Base-by-base conservation (phyloP, 2,113 vertebrate species). In the Trachemys scripta region DNA sequence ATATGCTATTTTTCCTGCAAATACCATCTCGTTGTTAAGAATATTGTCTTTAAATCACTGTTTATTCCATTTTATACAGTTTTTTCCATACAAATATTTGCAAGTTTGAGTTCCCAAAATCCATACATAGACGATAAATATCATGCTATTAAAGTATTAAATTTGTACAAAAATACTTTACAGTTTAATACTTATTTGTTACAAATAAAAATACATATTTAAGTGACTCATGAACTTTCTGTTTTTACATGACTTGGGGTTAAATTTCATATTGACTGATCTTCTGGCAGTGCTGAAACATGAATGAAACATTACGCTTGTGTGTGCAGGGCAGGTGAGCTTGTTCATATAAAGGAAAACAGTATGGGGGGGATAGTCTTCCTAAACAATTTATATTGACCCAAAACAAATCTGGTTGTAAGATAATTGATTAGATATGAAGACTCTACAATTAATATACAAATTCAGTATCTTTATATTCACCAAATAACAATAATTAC, bases 161-260 rank as follows among this genome's bases (percentile, higher is more conserved):
- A 99, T 99, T 99, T 99, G 99, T 99, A 99, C 99, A 99, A 99
- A 99, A 99, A 99, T 99, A 99, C 99, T 99, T 99, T 99, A 99
- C 99, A 99, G 99, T 99, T 99, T 99, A 99, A 99, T 99, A 99
- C 99, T 99, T 99, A 99, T 99, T 99, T 99, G 99, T 99, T 99
- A 98, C 98, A 99, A 99, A 99, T 99, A 99, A 99, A 99, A 99
- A 99, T 99, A 99, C 98, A 98, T 99, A 99, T 99, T 99, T 98
- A 98, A 98, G 98, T 99, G 98, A 99, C 97, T 98, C 94, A 98
- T 98, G 98, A 97, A 96, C n/a, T 82, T 89, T 94, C 53, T 84
- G 76, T 96, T 94, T 96, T 90, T 62, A 96, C 95, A 97, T 96
- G 96, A 98, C 98, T 98, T 99, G 98, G 98, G 98, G 97, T 94